A percentile compares a stretch with the other conserved stretches of the same genome.
These are phyloP conservation scores for Ciconia maguari DNA, from an alignment of 2,113 vertebrate species.

Conservation along the genomic window DNA sequence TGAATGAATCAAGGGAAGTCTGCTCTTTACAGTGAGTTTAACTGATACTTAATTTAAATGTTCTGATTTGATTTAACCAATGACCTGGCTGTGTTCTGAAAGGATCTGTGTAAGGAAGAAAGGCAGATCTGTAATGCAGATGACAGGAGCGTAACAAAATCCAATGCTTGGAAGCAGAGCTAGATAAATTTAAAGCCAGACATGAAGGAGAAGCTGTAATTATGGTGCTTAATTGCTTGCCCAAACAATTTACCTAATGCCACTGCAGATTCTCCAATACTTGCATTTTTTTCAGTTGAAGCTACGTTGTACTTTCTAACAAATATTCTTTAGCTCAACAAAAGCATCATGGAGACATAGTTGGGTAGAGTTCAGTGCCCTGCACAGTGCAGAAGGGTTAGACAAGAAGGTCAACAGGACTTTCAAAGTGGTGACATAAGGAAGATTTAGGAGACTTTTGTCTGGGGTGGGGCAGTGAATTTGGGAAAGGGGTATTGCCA, in stretches of 20 bases:
- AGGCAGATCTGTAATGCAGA: background rate
- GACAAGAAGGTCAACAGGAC: background rate
- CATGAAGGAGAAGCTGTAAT: background rate
- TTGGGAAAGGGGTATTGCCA: background rate
- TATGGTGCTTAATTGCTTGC: background rate
- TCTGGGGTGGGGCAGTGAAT: background rate
- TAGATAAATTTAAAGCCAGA: background rate
- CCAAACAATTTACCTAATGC: background rate
- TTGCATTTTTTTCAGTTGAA: background rate
- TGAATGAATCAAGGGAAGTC: background rate
- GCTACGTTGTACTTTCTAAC: fast-evolving
- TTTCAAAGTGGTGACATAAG: background rate
- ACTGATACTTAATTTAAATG: slow-evolving; percentile 6
- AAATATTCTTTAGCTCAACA: background rate
- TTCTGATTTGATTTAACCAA: slow-evolving; percentile 1
- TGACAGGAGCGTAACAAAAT: background rate
- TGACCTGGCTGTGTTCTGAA: background rate
- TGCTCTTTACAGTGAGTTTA: background rate
- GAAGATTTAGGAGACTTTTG: background rate
- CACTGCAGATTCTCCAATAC: background rate
- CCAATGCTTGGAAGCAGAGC: background rate
- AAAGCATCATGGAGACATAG: background rate
- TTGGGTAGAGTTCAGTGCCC: background rate
- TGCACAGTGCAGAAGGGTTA: background rate
- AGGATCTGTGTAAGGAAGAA: background rate